phyloP scores from a whole-genome alignment of 2,888 invertebrate genomes.

The Epinotia ramella region DNA sequence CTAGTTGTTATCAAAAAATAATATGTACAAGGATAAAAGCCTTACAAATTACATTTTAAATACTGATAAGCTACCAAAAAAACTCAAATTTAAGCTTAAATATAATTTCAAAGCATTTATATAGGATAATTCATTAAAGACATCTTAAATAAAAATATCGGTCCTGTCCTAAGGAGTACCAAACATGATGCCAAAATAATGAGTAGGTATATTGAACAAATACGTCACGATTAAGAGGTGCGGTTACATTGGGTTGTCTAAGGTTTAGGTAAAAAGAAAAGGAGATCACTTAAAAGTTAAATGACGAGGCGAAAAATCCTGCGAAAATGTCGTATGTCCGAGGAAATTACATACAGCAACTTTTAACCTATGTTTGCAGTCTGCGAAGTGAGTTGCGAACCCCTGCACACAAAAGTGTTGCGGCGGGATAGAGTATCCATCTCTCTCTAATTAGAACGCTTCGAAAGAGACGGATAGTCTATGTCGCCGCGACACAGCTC shows the following conservation, averaged over 20 bases:
- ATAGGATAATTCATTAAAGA: not conserved
- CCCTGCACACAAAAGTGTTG: too few relatives aligned
- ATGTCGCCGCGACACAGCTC: too few relatives aligned
- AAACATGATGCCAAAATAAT: not conserved
- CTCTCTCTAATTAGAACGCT: too few relatives aligned
- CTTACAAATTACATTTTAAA: conserved; percentile 9
- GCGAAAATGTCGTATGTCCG: not conserved
- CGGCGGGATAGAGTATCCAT: too few relatives aligned
- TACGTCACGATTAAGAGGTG: too few relatives aligned
- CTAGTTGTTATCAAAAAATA: conserved; percentile 16
- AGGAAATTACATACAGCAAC: not conserved
- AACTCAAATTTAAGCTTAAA: not conserved
- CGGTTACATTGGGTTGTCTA: not conserved
- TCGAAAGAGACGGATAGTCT: too few relatives aligned
- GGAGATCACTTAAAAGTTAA: too few relatives aligned
- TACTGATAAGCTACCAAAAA: conserved; percentile 10
- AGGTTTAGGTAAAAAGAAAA: too few relatives aligned
- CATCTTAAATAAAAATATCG: too few relatives aligned
- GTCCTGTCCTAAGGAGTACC: not conserved
- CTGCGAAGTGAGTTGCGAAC: too few relatives aligned
- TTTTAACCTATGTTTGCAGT: not conserved
- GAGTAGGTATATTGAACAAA: not conserved
- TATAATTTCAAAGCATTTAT: not conserved
- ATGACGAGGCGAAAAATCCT: too few relatives aligned
- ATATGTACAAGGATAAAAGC: not conserved